Base-by-base conservation (phyloP, 2,113 vertebrate species). In the Nesogale talazaci region DNA sequence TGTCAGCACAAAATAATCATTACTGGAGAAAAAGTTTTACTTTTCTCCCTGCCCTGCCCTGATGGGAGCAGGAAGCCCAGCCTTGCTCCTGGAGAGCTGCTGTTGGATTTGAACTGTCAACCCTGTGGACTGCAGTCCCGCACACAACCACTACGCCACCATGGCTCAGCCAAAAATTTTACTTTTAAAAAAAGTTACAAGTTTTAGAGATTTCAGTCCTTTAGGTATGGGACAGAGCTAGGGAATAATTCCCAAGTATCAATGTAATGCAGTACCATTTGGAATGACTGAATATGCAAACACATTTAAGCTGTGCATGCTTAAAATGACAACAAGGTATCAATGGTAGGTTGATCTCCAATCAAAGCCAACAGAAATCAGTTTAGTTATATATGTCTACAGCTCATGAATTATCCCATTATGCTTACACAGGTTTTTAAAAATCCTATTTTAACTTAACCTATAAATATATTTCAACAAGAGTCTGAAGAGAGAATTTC, bases 241-340 rank as follows among this genome's bases (percentile, higher is more conserved):
- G 25, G 29, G 29, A 87, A 88, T 65, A 11, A 65, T 38, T 74
- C 31, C 16, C 34, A 92, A 92, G 25, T 86, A 88, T 7, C n/a
- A 88, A 86, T 80, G 52, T 78, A 91, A n/a, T 15, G 83, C 59
- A 92, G 3, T 27, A 90, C 59, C 4, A 93, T 76, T 77, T 84
- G 25, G 22, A n/a, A 83, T 90, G 38, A 77, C 29, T 77, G n/a
- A 81, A 65, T 70, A 84, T 61, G 59, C 11, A 27, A 52, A 34
- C 56, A 85, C 59, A 90, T 52, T 83, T 83, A 56, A 56, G 56
- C 38, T 89, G 0, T 57, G 78, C 14, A 61, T 40, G 81, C 70
- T 79, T 63, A 79, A 70, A 87, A 92, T 3, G 22, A 16, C 69
- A 81, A 61, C 0, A 86, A 14, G n/a, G 11, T 81, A 70, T 65